Evolutionary conservation across 2,888 invertebrate genomes (phyloP).

Genomic region (Poecilus cupreus): DNA sequence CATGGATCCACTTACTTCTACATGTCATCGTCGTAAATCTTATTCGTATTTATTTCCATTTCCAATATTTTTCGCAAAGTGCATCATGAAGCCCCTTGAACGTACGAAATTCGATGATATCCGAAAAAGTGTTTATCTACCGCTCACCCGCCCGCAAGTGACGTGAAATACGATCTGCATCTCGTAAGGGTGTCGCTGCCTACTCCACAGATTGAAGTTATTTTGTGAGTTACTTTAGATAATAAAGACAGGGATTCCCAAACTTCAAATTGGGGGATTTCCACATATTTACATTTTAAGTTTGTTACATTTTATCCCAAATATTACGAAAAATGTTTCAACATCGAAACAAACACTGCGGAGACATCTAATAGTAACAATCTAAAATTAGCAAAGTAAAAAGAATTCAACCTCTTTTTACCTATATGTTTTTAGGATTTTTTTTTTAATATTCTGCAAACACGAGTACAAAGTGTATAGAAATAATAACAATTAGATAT

Average conservation of each 20-base stretch:
- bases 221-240: background rate
- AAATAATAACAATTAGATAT: no score
- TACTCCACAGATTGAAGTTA: background rate
- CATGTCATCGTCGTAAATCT: background rate
- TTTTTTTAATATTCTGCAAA: no score
- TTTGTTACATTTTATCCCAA: no score
- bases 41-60: background rate
- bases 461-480: no score
- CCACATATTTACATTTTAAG: no score
- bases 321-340: no score
- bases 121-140: background rate
- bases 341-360: no score
- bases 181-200: background rate
- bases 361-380: no score
- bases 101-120: background rate
- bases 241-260: background rate
- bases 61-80: background rate
- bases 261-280: background rate
- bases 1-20: background rate
- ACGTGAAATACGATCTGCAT: conserved; percentile 13
- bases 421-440: no score
- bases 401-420: no score
- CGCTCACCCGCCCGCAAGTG: background rate
- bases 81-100: background rate
- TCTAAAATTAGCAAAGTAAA: no score